These are phyloP conservation scores for Vandiemenella viatica DNA, from an alignment of 2,888 invertebrate genomes.

Conservation along the genomic window DNA sequence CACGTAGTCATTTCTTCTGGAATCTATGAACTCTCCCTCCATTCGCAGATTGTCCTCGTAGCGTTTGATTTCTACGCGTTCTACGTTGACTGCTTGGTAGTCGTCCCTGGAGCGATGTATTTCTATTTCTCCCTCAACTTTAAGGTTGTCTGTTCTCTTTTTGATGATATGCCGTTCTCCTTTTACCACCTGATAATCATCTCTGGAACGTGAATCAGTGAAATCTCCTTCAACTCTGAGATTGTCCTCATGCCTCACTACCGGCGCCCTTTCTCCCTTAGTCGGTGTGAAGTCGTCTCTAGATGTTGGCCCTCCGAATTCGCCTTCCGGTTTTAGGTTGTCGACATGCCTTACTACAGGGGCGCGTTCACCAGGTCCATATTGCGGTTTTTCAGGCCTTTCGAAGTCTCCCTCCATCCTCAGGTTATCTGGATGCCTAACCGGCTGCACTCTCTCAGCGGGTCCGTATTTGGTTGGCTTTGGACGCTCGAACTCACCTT, in stretches of 20 bases:
- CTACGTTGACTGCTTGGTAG: conserved; percentile 15
- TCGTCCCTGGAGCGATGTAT: conserved; percentile 30
- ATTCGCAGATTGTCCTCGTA: conserved; percentile 28
- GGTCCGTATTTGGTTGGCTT: no score
- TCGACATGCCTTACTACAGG: no score
- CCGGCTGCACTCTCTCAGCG: no score
- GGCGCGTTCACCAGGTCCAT: no score
- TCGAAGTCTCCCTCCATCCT: no score
- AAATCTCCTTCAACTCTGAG: conserved; percentile 35
- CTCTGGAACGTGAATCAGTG: conserved; percentile 17
- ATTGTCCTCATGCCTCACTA: conserved; percentile 24
- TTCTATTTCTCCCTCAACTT: conserved; percentile 34
- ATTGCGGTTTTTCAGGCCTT: no score
- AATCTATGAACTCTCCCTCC: conserved; percentile 26
- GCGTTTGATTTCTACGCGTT: conserved; percentile 20
- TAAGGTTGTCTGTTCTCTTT: conserved; percentile 37
- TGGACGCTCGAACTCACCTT: no score
- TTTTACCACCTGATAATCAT: conserved; percentile 24
- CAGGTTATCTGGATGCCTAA: no score
- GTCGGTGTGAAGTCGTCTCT: no score
- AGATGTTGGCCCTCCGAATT: no score
- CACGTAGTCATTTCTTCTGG: conserved; percentile 13
- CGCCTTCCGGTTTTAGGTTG: no score
- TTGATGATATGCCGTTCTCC: conserved; percentile 28
- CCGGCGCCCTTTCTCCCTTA: conserved; percentile 24